Percentiles rank a stretch among this genome's conserved stretches.
Evolutionary conservation across 2,797 vertebrate species (phyloP).

Genomic region (Siniperca obscura): DNA sequence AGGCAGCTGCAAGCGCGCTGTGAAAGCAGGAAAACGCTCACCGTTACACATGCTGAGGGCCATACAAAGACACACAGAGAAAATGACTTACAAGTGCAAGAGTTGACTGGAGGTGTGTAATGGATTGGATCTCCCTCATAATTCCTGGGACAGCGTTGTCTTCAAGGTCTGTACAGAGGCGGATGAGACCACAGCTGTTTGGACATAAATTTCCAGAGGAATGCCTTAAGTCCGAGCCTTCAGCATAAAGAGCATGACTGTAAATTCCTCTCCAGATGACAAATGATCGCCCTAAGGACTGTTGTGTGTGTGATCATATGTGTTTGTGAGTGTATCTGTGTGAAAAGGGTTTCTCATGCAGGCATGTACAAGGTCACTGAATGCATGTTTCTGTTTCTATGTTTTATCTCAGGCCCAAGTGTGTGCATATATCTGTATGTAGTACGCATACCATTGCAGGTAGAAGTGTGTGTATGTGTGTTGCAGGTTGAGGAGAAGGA

Average conservation of each 20-base stretch:
- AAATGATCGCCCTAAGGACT: slow-evolving; percentile 79
- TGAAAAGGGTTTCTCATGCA: slow-evolving; percentile 38
- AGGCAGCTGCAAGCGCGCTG: slow-evolving; percentile 68
- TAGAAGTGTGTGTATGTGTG: slow-evolving; percentile 15
- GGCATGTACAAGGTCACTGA: slow-evolving; percentile 46
- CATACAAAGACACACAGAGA: slow-evolving; percentile 57
- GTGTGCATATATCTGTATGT: not conserved
- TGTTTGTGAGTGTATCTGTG: slow-evolving; percentile 31
- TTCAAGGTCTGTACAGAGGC: slow-evolving; percentile 71
- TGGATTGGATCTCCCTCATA: slow-evolving; percentile 83
- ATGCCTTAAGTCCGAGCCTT: slow-evolving; percentile 76
- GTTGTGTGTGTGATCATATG: slow-evolving; percentile 45
- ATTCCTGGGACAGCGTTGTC: slow-evolving; percentile 78
- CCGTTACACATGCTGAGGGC: slow-evolving; percentile 48
- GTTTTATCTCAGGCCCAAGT: slow-evolving; percentile 2
- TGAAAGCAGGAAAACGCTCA: slow-evolving; percentile 56
- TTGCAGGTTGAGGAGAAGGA: slow-evolving; percentile 48
- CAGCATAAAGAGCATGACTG: slow-evolving; percentile 77
- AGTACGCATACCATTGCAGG: slow-evolving; percentile 5
- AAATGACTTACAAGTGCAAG: slow-evolving; percentile 60
- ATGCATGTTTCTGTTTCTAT: slow-evolving; percentile 12
- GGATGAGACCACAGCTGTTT: slow-evolving; percentile 84
- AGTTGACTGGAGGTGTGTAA: slow-evolving; percentile 80
- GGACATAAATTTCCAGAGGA: slow-evolving; percentile 86
- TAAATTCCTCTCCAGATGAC: slow-evolving; percentile 79